These are phyloP conservation scores for Cuculus canorus DNA, from an alignment of 2,797 vertebrate species.

Conservation along the genomic window DNA sequence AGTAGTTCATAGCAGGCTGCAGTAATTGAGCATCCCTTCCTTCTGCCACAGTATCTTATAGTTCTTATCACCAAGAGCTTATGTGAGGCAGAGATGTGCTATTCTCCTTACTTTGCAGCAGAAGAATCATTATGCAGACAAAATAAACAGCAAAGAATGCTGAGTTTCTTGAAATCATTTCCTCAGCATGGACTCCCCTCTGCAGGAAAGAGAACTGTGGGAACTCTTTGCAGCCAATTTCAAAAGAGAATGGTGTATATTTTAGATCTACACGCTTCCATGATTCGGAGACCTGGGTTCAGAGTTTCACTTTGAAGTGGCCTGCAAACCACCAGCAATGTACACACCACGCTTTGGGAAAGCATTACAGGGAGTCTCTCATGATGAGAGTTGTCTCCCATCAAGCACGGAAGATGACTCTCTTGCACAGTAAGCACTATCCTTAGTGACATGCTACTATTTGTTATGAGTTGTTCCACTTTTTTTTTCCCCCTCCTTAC, in stretches of 20 bases:
- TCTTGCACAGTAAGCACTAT: not conserved
- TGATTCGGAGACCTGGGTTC: not conserved
- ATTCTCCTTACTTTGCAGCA: not conserved
- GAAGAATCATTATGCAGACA: not conserved
- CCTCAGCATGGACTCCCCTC: not conserved
- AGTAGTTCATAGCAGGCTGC: not conserved
- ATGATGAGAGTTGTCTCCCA: not conserved
- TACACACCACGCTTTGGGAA: slow-evolving; percentile 16
- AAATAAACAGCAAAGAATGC: not conserved
- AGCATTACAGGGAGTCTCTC: not conserved
- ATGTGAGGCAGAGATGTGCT: not conserved
- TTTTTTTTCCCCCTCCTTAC: not conserved
- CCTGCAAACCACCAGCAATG: not conserved
- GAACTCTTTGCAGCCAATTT: not conserved
- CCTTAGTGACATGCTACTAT: not conserved
- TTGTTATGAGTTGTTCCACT: not conserved
- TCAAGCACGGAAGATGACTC: not conserved
- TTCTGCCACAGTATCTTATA: not conserved
- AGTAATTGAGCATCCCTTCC: not conserved
- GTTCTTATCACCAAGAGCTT: not conserved
- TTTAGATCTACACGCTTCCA: not conserved
- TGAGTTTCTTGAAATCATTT: not conserved
- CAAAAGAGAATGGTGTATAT: not conserved
- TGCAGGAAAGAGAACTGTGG: not conserved
- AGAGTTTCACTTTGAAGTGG: not conserved